A percentile compares a stretch with the other conserved stretches of the same genome.
Conservation (phyloP, 2,888 invertebrate species). For the Bugulina stolonifera region DNA sequence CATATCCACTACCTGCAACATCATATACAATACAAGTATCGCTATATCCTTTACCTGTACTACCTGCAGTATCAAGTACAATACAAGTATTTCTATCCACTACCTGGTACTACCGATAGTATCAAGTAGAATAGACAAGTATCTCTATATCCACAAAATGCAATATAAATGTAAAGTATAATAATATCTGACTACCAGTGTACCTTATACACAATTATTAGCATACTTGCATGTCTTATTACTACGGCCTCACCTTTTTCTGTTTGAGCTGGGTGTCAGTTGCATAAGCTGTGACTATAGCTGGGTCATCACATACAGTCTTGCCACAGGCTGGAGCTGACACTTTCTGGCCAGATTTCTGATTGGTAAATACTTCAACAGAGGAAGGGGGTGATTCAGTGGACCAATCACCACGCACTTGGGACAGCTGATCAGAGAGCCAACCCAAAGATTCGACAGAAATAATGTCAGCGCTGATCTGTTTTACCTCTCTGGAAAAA, state of each 20-base stretch:
- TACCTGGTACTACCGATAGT: no score
- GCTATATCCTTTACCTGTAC: no score
- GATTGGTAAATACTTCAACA: constrained; percentile 13
- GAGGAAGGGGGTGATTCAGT: not conserved
- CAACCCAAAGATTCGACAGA: not conserved
- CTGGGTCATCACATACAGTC: constrained; percentile 46
- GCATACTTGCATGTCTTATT: no score
- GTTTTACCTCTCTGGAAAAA: constrained; percentile 4
- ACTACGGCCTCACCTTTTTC: constrained; percentile 5
- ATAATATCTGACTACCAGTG: no score
- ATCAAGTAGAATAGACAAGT: no score
- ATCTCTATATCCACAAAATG: no score
- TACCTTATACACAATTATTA: no score
- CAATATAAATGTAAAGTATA: no score
- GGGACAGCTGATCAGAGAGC: not conserved
- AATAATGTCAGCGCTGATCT: not conserved
- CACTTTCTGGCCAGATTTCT: not conserved
- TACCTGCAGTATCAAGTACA: no score
- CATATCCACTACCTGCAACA: not conserved
- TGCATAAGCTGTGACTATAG: constrained; percentile 36
- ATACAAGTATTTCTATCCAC: no score
- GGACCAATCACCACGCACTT: not conserved
- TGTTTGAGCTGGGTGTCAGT: constrained; percentile 2
- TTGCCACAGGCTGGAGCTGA: constrained; percentile 41
- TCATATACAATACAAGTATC: no score